These are phyloP conservation scores for Odontothrips loti DNA, from an alignment of 2,888 invertebrate species.

Conservation along the genomic window DNA sequence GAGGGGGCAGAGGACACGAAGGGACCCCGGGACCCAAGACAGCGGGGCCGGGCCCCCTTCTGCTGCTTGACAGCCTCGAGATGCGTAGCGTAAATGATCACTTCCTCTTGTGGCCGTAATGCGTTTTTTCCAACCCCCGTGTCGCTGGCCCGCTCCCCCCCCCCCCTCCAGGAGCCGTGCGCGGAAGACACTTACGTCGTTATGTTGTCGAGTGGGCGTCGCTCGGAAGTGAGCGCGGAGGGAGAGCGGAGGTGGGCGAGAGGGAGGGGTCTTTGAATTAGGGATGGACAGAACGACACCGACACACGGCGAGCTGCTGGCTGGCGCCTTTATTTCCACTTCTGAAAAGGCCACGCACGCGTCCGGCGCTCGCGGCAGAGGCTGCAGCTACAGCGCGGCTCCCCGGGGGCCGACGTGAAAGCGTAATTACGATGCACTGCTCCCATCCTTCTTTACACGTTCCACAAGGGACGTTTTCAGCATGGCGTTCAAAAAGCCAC, in stretches of 20 bases:
- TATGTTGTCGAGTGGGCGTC: conserved; percentile 2
- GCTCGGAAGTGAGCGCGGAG: background rate
- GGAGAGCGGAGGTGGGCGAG: background rate
- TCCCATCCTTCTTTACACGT: no score
- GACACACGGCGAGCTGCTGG: background rate
- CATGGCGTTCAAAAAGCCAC: no score
- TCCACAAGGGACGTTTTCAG: no score
- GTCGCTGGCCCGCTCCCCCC: no score
- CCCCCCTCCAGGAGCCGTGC: no score
- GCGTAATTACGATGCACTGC: no score
- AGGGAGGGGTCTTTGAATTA: background rate
- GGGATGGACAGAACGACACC: background rate
- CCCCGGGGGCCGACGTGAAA: no score
- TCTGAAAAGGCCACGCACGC: no score
- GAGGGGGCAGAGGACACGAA: background rate
- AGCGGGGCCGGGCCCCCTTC: background rate
- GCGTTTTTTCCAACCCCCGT: background rate
- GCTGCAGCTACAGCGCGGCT: no score
- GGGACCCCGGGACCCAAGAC: background rate
- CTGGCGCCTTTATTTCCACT: no score
- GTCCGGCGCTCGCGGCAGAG: no score
- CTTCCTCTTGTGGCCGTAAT: conserved; percentile 6
- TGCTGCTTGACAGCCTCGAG: background rate
- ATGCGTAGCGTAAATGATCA: conserved; percentile 24
- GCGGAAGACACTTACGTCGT: conserved; percentile 19